Conservation (phyloP, 1,140 invertebrate species). For the Diuraphis noxia region DNA sequence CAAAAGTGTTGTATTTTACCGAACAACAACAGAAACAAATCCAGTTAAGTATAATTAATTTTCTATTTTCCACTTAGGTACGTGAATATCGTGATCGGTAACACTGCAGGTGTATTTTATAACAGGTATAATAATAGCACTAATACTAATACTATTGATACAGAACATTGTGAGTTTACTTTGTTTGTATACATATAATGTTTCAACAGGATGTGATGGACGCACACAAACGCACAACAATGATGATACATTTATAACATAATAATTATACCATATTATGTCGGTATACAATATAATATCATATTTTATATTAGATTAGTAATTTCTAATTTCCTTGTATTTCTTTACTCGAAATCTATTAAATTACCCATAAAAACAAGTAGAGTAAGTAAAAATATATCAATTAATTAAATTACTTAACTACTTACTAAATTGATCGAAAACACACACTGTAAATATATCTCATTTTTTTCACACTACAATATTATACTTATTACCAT, state of each 20-base stretch:
- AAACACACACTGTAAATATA: neutral
- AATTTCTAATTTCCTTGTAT: neutral
- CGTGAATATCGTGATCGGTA: neutral
- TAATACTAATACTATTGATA: neutral
- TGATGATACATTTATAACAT: too few species aligned
- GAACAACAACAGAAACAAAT: neutral
- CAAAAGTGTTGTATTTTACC: neutral
- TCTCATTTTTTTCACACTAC: too few species aligned
- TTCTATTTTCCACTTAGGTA: neutral
- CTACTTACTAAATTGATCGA: neutral
- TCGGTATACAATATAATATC: neutral
- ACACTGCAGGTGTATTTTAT: neutral
- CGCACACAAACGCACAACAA: neutral
- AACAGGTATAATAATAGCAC: neutral
- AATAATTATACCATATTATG: neutral
- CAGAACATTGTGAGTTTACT: neutral
- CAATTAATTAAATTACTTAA: neutral
- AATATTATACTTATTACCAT: too few species aligned
- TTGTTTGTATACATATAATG: neutral
- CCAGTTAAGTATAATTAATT: neutral
- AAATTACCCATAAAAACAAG: neutral
- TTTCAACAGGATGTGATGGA: neutral
- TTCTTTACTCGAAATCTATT: neutral
- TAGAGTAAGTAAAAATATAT: neutral
- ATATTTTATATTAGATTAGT: neutral